Evolutionary conservation across 2,888 invertebrate genomes (phyloP).

Genomic region (Autographa gamma): DNA sequence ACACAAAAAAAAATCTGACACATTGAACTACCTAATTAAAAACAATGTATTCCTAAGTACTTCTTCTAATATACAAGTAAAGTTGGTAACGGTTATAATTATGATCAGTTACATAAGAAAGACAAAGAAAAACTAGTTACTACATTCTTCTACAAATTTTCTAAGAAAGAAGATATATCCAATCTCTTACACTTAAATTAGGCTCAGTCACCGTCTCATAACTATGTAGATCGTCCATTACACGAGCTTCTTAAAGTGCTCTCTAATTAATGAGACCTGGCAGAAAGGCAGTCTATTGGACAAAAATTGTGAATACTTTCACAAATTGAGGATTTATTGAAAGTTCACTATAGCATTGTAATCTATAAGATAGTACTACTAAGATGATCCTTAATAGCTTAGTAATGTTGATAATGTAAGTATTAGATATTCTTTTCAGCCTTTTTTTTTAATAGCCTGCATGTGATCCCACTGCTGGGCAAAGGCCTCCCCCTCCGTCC

Average conservation of each 20-base stretch:
- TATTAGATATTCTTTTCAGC: no score
- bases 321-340: background rate
- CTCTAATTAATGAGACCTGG: slow-evolving; percentile 1
- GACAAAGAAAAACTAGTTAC: background rate
- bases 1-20: no score
- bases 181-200: background rate
- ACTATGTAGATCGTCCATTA: slow-evolving; percentile 3
- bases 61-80: no score
- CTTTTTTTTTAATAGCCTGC: no score
- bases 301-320: slow-evolving; percentile 1
- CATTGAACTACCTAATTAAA: no score
- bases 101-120: no score
- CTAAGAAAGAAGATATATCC: background rate
- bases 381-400: no score
- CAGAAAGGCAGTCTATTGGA: slow-evolving; percentile 4
- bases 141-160: background rate
- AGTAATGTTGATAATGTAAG: no score
- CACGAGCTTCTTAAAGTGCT: background rate
- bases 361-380: background rate
- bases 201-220: background rate
- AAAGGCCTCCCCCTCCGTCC: no score
- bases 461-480: no score
- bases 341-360: background rate
- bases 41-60: no score
- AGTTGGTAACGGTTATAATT: no score